Conservation (phyloP, 2,113 vertebrate species). For the Perccottus glenii region DNA sequence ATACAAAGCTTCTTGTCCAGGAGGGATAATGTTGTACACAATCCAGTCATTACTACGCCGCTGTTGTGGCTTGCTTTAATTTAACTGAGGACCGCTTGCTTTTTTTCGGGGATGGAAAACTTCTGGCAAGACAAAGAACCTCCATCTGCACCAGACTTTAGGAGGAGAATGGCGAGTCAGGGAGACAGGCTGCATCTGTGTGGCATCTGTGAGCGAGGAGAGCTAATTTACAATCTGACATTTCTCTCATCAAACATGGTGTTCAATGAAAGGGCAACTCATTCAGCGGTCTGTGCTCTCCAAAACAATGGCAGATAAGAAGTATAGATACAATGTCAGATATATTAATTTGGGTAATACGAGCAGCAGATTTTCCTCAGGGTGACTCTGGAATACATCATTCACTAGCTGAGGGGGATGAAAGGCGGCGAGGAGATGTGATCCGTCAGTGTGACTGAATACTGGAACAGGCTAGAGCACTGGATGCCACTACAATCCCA, state of each 20-base stretch:
- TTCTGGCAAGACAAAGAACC: constrained; percentile 67
- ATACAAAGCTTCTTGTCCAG: constrained; percentile 72
- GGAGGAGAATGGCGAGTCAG: constrained; percentile 25
- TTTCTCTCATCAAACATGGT: constrained; percentile 55
- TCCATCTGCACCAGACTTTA: constrained; percentile 57
- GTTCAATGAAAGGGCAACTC: constrained; percentile 41
- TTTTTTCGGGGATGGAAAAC: constrained; percentile 70
- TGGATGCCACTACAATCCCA: constrained; percentile 20
- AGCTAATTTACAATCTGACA: constrained; percentile 50
- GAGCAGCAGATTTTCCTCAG: constrained; percentile 40
- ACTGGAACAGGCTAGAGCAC: constrained; percentile 3
- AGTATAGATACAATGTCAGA: constrained; percentile 34
- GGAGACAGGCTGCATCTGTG: neutral
- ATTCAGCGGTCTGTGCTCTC: constrained; percentile 45
- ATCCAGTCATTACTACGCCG: constrained; percentile 73
- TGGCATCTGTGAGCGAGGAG: constrained; percentile 18
- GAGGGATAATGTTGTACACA: constrained; percentile 74
- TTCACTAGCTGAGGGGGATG: constrained; percentile 41
- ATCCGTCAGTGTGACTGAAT: constrained; percentile 45
- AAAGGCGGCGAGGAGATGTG: constrained; percentile 25
- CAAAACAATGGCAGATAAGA: constrained; percentile 52
- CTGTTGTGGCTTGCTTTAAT: constrained; percentile 76
- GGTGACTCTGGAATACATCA: constrained; percentile 27
- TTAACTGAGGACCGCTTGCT: constrained; percentile 67
- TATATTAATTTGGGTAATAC: constrained; percentile 53